A percentile compares a stretch with the other conserved stretches of the same genome.
Evolutionary conservation across 2,888 invertebrate genomes (phyloP).

Genomic region (Sesamia inferens): DNA sequence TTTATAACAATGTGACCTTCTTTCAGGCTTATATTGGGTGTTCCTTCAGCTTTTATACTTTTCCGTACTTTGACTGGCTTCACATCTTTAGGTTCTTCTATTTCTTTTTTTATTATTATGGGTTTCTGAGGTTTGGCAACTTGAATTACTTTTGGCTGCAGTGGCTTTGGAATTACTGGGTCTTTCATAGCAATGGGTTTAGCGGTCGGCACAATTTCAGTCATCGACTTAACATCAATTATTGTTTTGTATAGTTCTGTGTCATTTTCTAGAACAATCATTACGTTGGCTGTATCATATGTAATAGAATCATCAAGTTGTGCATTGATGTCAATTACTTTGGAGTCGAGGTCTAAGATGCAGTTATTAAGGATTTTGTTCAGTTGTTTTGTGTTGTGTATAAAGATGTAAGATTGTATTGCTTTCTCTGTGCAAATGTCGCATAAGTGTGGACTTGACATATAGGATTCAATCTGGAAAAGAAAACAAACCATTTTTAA

Average conservation of each 20-base stretch:
- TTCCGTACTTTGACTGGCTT: constrained; percentile 23
- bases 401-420: constrained; percentile 74
- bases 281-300: constrained; percentile 70
- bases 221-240: constrained; percentile 63
- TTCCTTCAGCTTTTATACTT: constrained; percentile 40
- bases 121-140: constrained; percentile 16
- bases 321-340: constrained; percentile 68
- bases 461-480: constrained; percentile 70
- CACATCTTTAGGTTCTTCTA: constrained; percentile 14
- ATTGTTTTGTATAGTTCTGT: constrained; percentile 63
- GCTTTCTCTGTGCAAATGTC: constrained; percentile 72
- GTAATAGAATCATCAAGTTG: constrained; percentile 60
- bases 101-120: constrained; percentile 10
- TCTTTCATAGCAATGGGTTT: constrained; percentile 53
- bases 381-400: constrained; percentile 72
- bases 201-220: constrained; percentile 62
- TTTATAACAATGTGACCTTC: constrained; percentile 71
- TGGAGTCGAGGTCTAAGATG: constrained; percentile 72
- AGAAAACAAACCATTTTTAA: background rate
- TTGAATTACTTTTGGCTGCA: background rate
- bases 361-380: constrained; percentile 70
- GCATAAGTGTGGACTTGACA: constrained; percentile 70
- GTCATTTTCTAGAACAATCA: constrained; percentile 75
- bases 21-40: constrained; percentile 66
- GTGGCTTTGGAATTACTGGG: background rate